These are phyloP conservation scores for Nylanderia fulva DNA, from an alignment of 1,140 invertebrate genomes.

Conservation along the genomic window DNA sequence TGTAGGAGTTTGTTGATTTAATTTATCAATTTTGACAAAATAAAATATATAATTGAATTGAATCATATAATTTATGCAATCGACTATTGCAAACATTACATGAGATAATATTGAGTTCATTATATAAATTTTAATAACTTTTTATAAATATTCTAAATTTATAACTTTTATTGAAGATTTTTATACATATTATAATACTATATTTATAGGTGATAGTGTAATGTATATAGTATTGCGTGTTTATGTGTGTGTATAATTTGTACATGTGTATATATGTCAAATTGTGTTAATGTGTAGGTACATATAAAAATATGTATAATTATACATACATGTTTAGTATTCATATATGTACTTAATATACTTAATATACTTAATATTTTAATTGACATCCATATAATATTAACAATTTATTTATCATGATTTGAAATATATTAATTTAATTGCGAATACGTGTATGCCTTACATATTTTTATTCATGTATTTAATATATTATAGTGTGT, in stretches of 20 bases:
- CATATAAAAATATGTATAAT: neutral
- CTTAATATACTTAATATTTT: neutral
- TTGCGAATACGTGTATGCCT: neutral
- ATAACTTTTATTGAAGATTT: neutral
- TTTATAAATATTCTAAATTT: slow-evolving; percentile 35
- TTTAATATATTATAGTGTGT: neutral
- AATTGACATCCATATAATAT: neutral
- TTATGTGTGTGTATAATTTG: neutral
- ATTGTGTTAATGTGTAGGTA: slow-evolving; percentile 2
- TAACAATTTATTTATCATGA: neutral
- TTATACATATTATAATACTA: neutral
- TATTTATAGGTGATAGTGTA: neutral
- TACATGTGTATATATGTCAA: neutral
- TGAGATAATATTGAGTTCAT: slow-evolving; percentile 1
- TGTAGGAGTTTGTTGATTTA: slow-evolving; percentile 37
- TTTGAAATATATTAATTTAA: neutral
- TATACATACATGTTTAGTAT: neutral
- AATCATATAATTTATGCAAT: neutral
- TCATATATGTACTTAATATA: no score
- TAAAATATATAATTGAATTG: neutral
- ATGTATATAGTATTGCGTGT: neutral
- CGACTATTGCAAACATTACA: slow-evolving; percentile 6
- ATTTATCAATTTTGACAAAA: neutral
- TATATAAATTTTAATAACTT: slow-evolving; percentile 27
- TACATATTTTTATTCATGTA: neutral